Evolutionary conservation across 2,797 vertebrate genomes (phyloP).

Genomic region (Propithecus deckenii): DNA sequence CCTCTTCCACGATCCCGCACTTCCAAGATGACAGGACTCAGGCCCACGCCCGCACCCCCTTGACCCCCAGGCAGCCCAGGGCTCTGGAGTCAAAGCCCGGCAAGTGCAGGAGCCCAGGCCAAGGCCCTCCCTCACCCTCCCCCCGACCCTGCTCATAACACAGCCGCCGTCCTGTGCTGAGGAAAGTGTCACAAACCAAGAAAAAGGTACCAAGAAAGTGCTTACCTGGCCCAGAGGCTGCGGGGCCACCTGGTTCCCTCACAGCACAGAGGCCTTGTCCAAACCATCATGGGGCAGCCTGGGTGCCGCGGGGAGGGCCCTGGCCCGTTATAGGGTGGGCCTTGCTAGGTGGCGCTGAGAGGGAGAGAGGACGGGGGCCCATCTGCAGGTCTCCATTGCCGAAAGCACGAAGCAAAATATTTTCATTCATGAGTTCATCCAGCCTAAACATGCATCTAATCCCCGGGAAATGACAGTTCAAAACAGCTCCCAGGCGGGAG

Average conservation of each 20-base stretch:
- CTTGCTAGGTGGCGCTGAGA: slow-evolving; percentile 16
- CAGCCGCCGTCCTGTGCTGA: neutral
- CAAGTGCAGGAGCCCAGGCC: neutral
- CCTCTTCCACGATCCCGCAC: neutral
- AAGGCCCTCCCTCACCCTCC: neutral
- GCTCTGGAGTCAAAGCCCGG: neutral
- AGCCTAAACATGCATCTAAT: slow-evolving; percentile 96
- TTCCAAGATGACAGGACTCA: neutral
- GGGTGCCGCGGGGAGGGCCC: slow-evolving; percentile 77
- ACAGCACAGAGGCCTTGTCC: slow-evolving; percentile 76
- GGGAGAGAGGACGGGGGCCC: neutral
- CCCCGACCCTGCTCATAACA: too few species aligned
- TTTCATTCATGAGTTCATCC: slow-evolving; percentile 93
- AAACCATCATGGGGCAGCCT: slow-evolving; percentile 75
- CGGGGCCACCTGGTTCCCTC: neutral
- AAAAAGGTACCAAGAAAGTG: neutral
- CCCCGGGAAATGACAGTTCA: slow-evolving; percentile 89
- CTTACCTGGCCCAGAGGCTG: neutral
- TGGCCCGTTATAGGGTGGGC: slow-evolving; percentile 69
- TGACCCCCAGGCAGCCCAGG: neutral
- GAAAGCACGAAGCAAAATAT: slow-evolving; percentile 90
- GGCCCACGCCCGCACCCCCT: neutral
- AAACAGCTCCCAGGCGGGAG: slow-evolving; percentile 86
- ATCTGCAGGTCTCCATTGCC: slow-evolving; percentile 75
- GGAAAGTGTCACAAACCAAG: neutral